Conservation (phyloP, 2,797 vertebrate genomes). For the Cyprinodon diabolis region DNA sequence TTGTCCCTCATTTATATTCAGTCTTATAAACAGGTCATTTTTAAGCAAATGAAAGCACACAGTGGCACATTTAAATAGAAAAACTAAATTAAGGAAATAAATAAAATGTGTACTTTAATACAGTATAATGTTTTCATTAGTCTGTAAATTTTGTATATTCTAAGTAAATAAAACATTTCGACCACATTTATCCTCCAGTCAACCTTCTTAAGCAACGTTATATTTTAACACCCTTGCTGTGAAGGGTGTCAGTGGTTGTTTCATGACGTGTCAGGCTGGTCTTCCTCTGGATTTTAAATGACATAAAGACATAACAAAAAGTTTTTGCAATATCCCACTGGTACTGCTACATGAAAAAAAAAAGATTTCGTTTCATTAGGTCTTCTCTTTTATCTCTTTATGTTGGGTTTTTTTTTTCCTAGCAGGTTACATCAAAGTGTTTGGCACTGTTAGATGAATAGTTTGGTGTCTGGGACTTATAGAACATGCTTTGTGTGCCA, state of each 20-base stretch:
- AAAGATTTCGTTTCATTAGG: conserved; percentile 29
- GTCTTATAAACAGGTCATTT: too few relatives aligned
- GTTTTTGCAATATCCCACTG: conserved; percentile 18
- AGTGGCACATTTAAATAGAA: too few relatives aligned
- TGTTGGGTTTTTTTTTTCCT: conserved; percentile 1
- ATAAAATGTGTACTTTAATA: too few relatives aligned
- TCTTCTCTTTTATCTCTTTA: background rate
- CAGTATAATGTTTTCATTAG: too few relatives aligned
- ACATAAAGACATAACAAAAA: background rate
- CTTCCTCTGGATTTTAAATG: background rate
- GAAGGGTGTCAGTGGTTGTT: background rate
- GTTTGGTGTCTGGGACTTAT: conserved; percentile 54
- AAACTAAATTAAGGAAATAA: too few relatives aligned
- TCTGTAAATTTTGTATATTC: too few relatives aligned
- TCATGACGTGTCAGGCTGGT: background rate
- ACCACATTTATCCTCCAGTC: background rate
- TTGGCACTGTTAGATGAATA: conserved; percentile 47
- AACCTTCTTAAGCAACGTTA: too few relatives aligned
- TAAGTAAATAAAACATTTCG: background rate
- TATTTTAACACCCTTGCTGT: background rate
- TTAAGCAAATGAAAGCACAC: too few relatives aligned
- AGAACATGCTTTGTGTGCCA: conserved; percentile 55
- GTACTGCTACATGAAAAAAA: conserved; percentile 41
- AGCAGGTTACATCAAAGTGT: conserved; percentile 52
- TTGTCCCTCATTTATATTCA: too few relatives aligned